These are phyloP conservation scores for Phoxinus dragarum DNA, from an alignment of 2,797 vertebrate genomes.

Conservation along the genomic window DNA sequence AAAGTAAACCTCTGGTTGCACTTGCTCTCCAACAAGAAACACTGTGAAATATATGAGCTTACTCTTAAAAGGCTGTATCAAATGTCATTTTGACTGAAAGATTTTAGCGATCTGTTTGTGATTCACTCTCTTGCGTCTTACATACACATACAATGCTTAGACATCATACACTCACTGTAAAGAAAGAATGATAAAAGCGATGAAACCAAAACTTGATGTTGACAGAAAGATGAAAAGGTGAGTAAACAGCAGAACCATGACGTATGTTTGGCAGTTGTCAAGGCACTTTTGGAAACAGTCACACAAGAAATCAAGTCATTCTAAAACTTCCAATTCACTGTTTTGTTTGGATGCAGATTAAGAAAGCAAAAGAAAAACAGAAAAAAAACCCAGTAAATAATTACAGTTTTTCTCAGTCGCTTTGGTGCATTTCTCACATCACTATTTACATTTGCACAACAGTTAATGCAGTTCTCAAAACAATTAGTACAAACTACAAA, in stretches of 20 bases:
- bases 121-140: slow-evolving; percentile 22
- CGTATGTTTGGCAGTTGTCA: slow-evolving; percentile 34
- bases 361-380: background rate
- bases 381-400: background rate
- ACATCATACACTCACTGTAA: slow-evolving; percentile 16
- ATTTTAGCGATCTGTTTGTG: slow-evolving; percentile 22
- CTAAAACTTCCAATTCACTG: slow-evolving; percentile 14
- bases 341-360: slow-evolving; percentile 23
- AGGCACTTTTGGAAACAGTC: slow-evolving; percentile 29
- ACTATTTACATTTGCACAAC: too few relatives aligned
- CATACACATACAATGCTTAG: slow-evolving; percentile 18
- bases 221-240: slow-evolving; percentile 42
- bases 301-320: slow-evolving; percentile 7
- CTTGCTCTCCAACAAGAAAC: slow-evolving; percentile 60
- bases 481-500: too few relatives aligned
- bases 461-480: too few relatives aligned
- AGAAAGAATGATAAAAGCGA: slow-evolving; percentile 33
- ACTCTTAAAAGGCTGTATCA: slow-evolving; percentile 64
- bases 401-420: too few relatives aligned
- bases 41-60: slow-evolving; percentile 71
- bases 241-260: slow-evolving; percentile 28
- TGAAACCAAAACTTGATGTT: slow-evolving; percentile 12
- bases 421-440: too few relatives aligned
- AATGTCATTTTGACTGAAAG: slow-evolving; percentile 41
- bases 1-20: slow-evolving; percentile 46